These are phyloP conservation scores for Sitta europaea DNA, from an alignment of 2,113 vertebrate genomes.

Conservation along the genomic window DNA sequence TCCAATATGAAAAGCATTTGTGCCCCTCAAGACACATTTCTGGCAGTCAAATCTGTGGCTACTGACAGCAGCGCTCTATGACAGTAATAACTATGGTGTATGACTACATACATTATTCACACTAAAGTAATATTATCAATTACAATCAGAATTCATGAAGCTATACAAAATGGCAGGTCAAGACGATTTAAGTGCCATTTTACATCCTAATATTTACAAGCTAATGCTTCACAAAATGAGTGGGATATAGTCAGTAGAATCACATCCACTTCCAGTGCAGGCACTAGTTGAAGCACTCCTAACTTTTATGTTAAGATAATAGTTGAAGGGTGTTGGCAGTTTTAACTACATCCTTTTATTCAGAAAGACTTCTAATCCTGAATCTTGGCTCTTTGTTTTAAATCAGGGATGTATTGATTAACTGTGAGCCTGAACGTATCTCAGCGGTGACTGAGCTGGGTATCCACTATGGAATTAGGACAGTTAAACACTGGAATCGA, in stretches of 20 bases:
- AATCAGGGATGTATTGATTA: conserved; percentile 79
- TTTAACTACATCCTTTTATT: conserved; percentile 72
- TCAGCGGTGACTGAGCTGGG: conserved; percentile 67
- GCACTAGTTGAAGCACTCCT: background rate
- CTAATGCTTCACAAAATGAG: conserved; percentile 31
- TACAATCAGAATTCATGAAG: conserved; percentile 4
- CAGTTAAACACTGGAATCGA: conserved; percentile 81
- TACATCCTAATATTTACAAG: background rate
- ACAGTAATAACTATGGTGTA: background rate
- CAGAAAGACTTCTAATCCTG: conserved; percentile 71
- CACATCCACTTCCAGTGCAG: background rate
- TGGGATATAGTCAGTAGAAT: background rate
- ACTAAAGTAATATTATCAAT: conserved; percentile 22
- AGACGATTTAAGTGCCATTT: conserved; percentile 22
- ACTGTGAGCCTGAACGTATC: conserved; percentile 57
- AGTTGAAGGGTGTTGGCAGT: conserved; percentile 58
- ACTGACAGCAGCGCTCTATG: background rate
- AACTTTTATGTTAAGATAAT: background rate
- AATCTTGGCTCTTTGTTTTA: conserved; percentile 73
- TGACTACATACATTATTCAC: background rate
- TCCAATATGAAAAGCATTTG: background rate
- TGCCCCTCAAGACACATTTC: background rate
- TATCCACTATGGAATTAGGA: conserved; percentile 76
- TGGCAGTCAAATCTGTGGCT: background rate
- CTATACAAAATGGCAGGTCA: background rate